phyloP scores from a whole-genome alignment of 2,888 invertebrate species.

The Lasioglossum malachurum region DNA sequence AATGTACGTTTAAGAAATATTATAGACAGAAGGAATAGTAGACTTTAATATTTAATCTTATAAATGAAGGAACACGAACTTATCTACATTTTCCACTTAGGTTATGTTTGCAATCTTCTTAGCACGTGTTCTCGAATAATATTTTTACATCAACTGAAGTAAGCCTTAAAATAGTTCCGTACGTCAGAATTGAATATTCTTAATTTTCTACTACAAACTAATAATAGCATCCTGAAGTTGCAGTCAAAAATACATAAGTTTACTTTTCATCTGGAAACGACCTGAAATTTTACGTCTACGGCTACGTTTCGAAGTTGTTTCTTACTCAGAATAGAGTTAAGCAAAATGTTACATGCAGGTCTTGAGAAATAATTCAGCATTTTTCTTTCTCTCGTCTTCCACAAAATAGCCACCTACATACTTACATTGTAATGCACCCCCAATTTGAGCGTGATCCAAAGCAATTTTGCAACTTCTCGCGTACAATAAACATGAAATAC shows the following conservation, averaged over 20 bases:
- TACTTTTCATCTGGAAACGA: not conserved
- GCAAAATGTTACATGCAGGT: not conserved
- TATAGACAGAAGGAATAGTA: not conserved
- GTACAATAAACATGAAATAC: not conserved
- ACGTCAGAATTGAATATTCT: not conserved
- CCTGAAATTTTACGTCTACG: no score
- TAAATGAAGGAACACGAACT: no score
- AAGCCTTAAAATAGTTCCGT: not conserved
- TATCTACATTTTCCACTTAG: no score
- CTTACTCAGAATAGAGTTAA: not conserved
- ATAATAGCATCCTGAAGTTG: not conserved
- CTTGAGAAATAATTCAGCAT: not conserved
- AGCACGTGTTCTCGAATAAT: not conserved
- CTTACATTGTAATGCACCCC: not conserved
- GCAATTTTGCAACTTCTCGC: not conserved
- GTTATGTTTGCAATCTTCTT: no score
- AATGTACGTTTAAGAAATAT: not conserved
- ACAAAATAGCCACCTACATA: not conserved
- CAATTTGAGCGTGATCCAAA: not conserved
- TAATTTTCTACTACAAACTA: not conserved
- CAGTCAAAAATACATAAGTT: not conserved
- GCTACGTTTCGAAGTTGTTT: no score
- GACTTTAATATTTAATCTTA: not conserved
- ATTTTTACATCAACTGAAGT: not conserved
- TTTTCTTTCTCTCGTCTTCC: not conserved